phyloP scores from a whole-genome alignment of 1,140 invertebrate genomes.

The Lepidotrigona ventralis region DNA sequence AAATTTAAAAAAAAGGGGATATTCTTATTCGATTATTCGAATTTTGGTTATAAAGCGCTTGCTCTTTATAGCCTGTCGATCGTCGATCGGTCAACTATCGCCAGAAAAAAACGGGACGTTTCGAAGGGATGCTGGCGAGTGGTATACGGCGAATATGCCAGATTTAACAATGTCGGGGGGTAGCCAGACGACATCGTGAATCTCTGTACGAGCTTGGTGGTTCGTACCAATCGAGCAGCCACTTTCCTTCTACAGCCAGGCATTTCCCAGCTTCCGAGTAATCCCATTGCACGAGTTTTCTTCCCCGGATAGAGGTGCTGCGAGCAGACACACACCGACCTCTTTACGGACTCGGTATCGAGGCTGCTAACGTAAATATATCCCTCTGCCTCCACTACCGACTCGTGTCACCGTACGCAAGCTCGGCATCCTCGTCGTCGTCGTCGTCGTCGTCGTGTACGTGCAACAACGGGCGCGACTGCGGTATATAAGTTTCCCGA shows the following conservation, averaged over 20 bases:
- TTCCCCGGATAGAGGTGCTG: conserved; percentile 25
- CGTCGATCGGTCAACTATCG: too few relatives aligned
- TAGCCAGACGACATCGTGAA: not conserved
- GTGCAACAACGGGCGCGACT: not conserved
- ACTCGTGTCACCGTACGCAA: too few relatives aligned
- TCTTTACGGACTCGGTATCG: conserved; percentile 25
- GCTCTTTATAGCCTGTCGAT: too few relatives aligned
- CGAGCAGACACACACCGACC: not conserved
- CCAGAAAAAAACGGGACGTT: not conserved
- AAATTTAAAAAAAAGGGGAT: too few relatives aligned
- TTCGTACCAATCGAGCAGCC: conserved; percentile 26
- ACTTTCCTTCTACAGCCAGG: conserved; percentile 12
- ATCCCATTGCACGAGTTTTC: conserved; percentile 46
- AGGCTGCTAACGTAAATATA: conserved; percentile 46
- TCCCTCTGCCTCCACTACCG: conserved; percentile 14
- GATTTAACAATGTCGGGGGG: conserved; percentile 6
- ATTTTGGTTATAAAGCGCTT: too few relatives aligned
- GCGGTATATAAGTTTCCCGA: conserved; percentile 27
- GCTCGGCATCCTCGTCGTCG: not conserved
- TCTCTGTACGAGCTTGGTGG: conserved; percentile 1
- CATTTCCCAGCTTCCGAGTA: conserved; percentile 32
- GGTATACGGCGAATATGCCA: not conserved
- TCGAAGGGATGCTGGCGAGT: not conserved
- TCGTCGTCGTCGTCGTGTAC: not conserved
- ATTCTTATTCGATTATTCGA: too few relatives aligned